Evolutionary conservation across 2,797 vertebrate species (phyloP).

Genomic region (Mus minutoides): DNA sequence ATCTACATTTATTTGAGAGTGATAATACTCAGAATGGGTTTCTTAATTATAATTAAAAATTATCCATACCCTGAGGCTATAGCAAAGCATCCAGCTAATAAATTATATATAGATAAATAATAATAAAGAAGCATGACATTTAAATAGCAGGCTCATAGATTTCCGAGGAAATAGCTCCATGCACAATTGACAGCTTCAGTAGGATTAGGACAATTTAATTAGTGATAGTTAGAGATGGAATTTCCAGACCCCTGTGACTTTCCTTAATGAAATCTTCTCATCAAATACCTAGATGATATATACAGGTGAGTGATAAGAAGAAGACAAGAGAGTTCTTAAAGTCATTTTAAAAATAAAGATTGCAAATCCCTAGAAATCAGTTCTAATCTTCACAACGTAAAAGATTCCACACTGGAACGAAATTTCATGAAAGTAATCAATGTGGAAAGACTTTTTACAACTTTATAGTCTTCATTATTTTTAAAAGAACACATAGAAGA

Average conservation of each 20-base stretch:
- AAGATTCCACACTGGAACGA: too few relatives aligned
- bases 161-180: conserved; percentile 44
- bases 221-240: conserved; percentile 58
- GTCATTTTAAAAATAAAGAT: background rate
- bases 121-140: conserved; percentile 66
- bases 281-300: conserved; percentile 59
- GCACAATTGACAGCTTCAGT: conserved; percentile 20
- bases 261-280: conserved; percentile 66
- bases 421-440: too few relatives aligned
- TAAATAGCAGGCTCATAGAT: conserved; percentile 54
- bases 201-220: conserved; percentile 76
- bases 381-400: background rate
- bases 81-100: conserved; percentile 61
- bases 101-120: conserved; percentile 73
- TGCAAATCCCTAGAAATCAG: conserved; percentile 42
- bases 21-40: conserved; percentile 50
- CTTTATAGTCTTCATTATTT: too few relatives aligned
- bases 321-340: conserved; percentile 25
- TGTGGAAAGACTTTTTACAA: too few relatives aligned
- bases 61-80: conserved; percentile 20
- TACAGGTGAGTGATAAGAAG: conserved; percentile 46
- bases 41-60: conserved; percentile 73
- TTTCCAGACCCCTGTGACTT: conserved; percentile 67
- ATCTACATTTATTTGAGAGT: conserved; percentile 17
- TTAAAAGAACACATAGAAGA: too few relatives aligned